phyloP scores from a whole-genome alignment of 1,140 invertebrate species.

The Schlechtendalia chinensis region DNA sequence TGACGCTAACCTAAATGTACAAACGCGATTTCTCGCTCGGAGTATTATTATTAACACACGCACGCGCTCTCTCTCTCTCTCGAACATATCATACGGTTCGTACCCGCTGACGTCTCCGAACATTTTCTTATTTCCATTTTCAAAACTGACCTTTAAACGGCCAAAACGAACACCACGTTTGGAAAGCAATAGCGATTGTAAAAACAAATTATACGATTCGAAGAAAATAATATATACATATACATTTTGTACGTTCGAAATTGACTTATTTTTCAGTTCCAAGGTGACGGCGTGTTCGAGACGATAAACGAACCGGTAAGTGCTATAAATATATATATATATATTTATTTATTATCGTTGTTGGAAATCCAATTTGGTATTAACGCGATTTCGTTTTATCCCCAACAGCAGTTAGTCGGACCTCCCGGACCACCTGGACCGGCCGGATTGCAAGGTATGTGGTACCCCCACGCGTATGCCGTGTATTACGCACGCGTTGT shows the following conservation, averaged over 20 bases:
- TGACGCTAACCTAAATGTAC: constrained; percentile 15
- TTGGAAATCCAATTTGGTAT: constrained; percentile 4
- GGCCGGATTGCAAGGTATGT: constrained; percentile 65
- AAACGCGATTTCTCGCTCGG: neutral
- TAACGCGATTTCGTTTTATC: constrained; percentile 26
- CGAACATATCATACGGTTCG: no score
- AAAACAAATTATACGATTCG: no score
- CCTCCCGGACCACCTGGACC: constrained; percentile 75
- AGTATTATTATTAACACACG: neutral
- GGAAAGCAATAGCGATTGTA: no score
- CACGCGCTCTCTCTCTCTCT: neutral
- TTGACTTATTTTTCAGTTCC: constrained; percentile 31
- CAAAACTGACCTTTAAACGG: no score
- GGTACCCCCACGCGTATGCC: no score
- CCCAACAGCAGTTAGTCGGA: constrained; percentile 61
- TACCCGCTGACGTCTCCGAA: neutral
- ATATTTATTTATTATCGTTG: neutral
- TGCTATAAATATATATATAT: neutral
- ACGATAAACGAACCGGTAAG: constrained; percentile 37
- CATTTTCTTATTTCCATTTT: no score
- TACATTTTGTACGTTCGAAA: neutral
- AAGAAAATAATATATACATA: neutral
- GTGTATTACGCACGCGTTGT: no score
- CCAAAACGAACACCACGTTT: no score
- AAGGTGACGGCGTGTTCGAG: constrained; percentile 40